phyloP scores from a whole-genome alignment of 1,140 invertebrate genomes.

The Elysia chlorotica region DNA sequence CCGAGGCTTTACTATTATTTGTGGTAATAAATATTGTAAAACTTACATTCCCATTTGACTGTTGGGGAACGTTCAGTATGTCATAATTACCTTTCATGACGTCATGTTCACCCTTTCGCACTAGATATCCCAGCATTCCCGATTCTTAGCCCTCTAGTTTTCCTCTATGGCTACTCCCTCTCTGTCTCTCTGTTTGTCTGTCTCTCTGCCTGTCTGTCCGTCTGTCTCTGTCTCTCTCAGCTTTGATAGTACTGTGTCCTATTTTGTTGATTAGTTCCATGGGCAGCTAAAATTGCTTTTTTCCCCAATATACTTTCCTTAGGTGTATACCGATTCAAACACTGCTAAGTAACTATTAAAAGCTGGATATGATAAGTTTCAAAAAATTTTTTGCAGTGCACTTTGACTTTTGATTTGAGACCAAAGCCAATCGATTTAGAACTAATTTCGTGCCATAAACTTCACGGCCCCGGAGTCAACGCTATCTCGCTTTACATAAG shows the following conservation, averaged over 20 bases:
- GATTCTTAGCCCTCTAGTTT: not conserved
- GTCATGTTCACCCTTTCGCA: not conserved
- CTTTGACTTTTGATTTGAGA: too few species aligned
- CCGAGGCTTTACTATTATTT: not conserved
- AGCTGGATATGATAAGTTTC: not conserved
- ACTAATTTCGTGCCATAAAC: too few species aligned
- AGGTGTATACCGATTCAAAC: too few species aligned
- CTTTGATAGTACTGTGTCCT: too few species aligned
- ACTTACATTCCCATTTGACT: not conserved
- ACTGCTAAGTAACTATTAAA: not conserved
- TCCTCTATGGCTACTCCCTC: not conserved
- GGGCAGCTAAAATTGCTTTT: too few species aligned
- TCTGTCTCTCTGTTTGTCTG: constrained; percentile 4
- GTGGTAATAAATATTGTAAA: not conserved
- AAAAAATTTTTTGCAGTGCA: not conserved
- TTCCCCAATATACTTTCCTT: too few species aligned
- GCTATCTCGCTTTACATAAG: not conserved
- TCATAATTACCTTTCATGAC: not conserved
- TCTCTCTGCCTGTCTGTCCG: not conserved
- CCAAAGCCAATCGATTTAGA: too few species aligned
- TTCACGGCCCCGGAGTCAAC: too few species aligned
- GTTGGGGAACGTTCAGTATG: not conserved
- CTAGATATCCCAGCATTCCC: not conserved
- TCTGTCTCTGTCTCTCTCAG: too few species aligned
- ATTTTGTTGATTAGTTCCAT: too few species aligned